Percentiles rank a stretch among this genome's conserved stretches.
These are phyloP conservation scores for Ichneumon xanthorius DNA, from an alignment of 2,888 invertebrate species.

Conservation along the genomic window DNA sequence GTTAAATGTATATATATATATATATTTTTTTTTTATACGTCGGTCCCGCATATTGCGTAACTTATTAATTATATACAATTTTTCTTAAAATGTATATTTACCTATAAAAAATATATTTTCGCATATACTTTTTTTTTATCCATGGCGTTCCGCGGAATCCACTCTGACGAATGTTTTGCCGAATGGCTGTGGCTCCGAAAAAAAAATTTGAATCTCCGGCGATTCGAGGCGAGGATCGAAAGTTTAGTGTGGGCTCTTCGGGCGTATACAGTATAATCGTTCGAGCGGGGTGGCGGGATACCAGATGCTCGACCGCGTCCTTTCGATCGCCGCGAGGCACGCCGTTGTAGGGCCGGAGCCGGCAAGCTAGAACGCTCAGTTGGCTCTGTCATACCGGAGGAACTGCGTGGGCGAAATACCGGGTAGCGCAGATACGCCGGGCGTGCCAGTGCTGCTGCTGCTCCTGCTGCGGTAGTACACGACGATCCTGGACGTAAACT, in stretches of 20 bases:
- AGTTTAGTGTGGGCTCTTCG: conserved; percentile 2
- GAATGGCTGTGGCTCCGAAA: background rate
- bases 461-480: conserved; percentile 45
- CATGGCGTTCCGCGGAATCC: background rate
- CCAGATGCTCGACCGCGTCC: conserved; percentile 65
- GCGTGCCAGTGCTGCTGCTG: conserved; percentile 34
- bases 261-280: background rate
- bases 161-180: background rate
- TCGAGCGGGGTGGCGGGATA: conserved; percentile 29
- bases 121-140: conserved; percentile 8
- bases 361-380: conserved; percentile 29
- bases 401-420: conserved; percentile 50
- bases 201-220: conserved; percentile 62
- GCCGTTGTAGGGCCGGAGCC: conserved; percentile 44
- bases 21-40: no score
- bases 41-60: no score
- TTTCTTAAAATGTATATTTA: no score
- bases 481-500: conserved; percentile 48
- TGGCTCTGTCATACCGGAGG: conserved; percentile 28
- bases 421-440: conserved; percentile 36
- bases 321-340: conserved; percentile 46
- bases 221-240: conserved; percentile 48
- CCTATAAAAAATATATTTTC: no score
- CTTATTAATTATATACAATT: no score
- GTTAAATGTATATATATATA: no score